phyloP scores from a whole-genome alignment of 2,113 vertebrate genomes.

The Eptesicus fuscus region DNA sequence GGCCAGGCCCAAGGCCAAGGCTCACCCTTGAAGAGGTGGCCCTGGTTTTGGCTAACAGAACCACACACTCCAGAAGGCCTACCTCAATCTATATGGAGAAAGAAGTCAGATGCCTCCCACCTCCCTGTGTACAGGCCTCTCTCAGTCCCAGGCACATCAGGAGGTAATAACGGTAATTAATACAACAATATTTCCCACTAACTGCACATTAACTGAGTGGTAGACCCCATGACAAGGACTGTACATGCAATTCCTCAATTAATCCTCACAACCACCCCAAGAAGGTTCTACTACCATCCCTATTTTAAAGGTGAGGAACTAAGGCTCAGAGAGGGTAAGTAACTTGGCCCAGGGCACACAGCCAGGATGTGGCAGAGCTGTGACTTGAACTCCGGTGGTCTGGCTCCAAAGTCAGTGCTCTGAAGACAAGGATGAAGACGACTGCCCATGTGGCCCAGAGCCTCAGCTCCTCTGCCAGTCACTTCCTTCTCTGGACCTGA shows the following conservation, averaged over 20 bases:
- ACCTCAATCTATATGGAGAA: neutral
- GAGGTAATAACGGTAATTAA: neutral
- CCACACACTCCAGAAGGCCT: neutral
- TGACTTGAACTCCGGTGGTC: neutral
- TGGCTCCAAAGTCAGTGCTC: neutral
- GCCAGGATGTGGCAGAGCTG: neutral
- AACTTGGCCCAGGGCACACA: neutral
- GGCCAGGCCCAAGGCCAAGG: neutral
- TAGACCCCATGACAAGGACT: neutral
- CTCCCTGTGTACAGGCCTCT: neutral
- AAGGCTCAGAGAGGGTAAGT: neutral
- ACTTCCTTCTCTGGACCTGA: neutral
- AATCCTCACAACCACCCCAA: neutral
- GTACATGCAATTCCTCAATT: rapidly evolving
- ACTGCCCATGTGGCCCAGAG: rapidly evolving
- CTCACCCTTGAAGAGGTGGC: neutral
- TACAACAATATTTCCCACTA: neutral
- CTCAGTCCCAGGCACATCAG: neutral
- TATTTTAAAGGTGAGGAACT: neutral
- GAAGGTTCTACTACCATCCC: neutral
- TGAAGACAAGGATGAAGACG: neutral
- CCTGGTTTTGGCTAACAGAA: neutral
- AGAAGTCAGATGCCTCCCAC: neutral
- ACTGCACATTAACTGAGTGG: neutral
- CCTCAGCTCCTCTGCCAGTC: neutral